Evolutionary conservation across 1,140 invertebrate species (phyloP), one percentile per base, ranked within the genome.

Genomic region (Lanistes nyassanus): DNA sequence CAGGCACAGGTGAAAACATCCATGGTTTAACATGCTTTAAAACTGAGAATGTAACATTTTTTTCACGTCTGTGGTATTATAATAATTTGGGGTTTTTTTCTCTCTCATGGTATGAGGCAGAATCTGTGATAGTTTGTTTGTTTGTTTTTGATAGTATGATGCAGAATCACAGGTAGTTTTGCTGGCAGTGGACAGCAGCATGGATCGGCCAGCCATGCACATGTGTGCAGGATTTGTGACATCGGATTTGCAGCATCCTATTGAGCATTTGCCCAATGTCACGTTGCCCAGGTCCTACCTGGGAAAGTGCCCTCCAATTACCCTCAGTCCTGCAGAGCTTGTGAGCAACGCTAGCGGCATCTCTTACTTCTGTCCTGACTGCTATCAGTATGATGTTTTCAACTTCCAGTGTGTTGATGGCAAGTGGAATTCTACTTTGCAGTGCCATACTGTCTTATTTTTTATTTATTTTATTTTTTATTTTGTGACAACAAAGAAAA

Each of bases 331-430:
- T 51, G 55, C 55, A 7, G n/a, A 39, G 7, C 58, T 79, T 5
- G 66, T 29, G 23, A 42, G 56, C 31, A 34, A 66, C 23, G 55
- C 34, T 26, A 42, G 34, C 19, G 26, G 21, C n/a, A 37, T 70
- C 5, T 31, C 51, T 16, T 68, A 36, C 60, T 74, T 67, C 60
- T 79, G 78, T 58, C 55, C 75, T 13, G 58, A 37, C 26, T 67
- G 72, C 6, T 79, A 65, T 69, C 2, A 66, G 0, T 75, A 66
- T 56, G 67, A 72, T 68, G 62, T 23, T 21, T 31, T 26, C 67
- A 80, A 80, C 64, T 77, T 75, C 31, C 69, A 72, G 58, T 80
- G 78, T 53, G 72, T 77, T 5, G 36, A 75, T 65, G 76, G 78
- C 77, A 66, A 42, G 62, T 66, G 11, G 3, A 37, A 21, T 31